Evolutionary conservation across 2,113 vertebrate genomes (phyloP).

Genomic region (Mormyrus iriodes): DNA sequence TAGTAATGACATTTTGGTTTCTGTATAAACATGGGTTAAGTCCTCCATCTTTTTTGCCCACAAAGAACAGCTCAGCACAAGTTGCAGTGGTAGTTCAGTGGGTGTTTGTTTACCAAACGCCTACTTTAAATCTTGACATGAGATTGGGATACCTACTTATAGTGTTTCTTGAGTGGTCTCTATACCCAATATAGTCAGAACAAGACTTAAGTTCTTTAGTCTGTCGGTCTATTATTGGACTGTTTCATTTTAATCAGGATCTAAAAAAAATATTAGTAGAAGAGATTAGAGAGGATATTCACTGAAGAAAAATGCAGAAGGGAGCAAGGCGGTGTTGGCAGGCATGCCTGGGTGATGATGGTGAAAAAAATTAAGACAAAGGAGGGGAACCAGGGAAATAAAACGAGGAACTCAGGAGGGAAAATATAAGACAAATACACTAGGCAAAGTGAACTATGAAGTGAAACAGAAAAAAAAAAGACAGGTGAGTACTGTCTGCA

Average conservation of each 20-base stretch:
- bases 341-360: not conserved
- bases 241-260: not conserved
- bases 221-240: not conserved
- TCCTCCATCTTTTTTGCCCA: not conserved
- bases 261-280: not conserved
- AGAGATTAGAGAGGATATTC: not conserved
- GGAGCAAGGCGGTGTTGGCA: not conserved
- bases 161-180: not conserved
- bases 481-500: not conserved
- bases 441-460: not conserved
- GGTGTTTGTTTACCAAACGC: not conserved
- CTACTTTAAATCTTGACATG: not conserved
- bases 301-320: not conserved
- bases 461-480: not conserved
- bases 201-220: not conserved
- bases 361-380: not conserved
- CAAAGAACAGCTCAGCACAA: not conserved
- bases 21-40: not conserved
- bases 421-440: not conserved
- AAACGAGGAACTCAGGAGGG: not conserved
- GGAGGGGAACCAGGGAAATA: not conserved
- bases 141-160: not conserved
- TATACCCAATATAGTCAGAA: not conserved
- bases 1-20: not conserved
- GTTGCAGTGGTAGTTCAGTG: not conserved